phyloP scores from a whole-genome alignment of 2,797 vertebrate genomes.

The Erithacus rubecula region DNA sequence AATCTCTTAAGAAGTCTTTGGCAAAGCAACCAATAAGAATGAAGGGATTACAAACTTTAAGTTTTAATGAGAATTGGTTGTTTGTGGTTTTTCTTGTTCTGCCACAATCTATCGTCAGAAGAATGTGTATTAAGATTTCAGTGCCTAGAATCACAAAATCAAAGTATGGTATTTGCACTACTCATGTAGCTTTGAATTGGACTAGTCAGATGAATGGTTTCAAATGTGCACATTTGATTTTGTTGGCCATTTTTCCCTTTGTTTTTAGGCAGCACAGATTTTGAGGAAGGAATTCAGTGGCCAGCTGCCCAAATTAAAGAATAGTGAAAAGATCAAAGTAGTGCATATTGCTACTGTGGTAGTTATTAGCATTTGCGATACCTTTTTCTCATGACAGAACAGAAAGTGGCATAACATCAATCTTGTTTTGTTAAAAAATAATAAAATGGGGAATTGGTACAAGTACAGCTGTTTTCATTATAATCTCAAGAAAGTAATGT shows the following conservation, averaged over 20 bases:
- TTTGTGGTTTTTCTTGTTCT: slow-evolving; percentile 35
- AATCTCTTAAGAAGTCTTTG: slow-evolving; percentile 63
- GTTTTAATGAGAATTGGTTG: slow-evolving; percentile 44
- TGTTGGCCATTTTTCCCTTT: not conserved
- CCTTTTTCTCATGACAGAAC: slow-evolving; percentile 67
- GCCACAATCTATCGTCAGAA: not conserved
- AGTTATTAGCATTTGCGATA: slow-evolving; percentile 65
- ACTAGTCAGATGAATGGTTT: not conserved
- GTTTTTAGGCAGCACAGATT: slow-evolving; percentile 14
- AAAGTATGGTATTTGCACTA: slow-evolving; percentile 2
- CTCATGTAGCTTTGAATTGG: not conserved
- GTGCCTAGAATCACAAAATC: slow-evolving; percentile 45
- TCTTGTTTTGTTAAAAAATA: slow-evolving; percentile 65
- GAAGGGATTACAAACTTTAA: not conserved
- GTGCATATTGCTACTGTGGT: slow-evolving; percentile 43
- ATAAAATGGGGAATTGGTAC: slow-evolving; percentile 56
- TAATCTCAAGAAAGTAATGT: slow-evolving; percentile 62
- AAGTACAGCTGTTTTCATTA: slow-evolving; percentile 62
- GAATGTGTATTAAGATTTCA: not conserved
- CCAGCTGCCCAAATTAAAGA: slow-evolving; percentile 44
- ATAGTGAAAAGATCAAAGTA: slow-evolving; percentile 59
- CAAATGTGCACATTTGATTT: slow-evolving; percentile 33
- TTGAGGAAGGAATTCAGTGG: slow-evolving; percentile 19
- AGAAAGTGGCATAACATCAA: slow-evolving; percentile 69
- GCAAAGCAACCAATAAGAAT: slow-evolving; percentile 19